Base-by-base conservation (phyloP, 2,113 vertebrate species). In the Ardeotis arabs region DNA sequence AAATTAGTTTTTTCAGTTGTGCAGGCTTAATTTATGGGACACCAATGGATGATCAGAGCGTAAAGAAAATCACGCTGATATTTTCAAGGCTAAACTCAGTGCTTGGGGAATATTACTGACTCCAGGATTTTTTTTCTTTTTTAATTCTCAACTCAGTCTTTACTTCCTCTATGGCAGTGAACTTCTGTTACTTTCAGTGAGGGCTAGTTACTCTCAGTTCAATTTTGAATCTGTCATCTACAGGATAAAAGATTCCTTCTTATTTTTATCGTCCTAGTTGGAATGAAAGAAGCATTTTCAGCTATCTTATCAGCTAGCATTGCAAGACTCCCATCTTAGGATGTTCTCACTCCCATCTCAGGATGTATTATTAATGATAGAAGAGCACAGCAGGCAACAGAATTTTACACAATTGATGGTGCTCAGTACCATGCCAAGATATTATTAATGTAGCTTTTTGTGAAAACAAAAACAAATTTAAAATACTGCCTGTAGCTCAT, bases 311-410 rank as follows among this genome's bases (percentile, higher is more conserved):
- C 86, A 93, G 93, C 84, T 87, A 93, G 66, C 52, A 69, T 74
- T 94, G 86, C 84, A 95, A 85, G 87, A 58, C 55, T 92, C 66
- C 41, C 41, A 44, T 44, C 41, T 44, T 44, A 44, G 41, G 41
- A 44, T 78, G 72, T 66, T 96, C 93, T 94, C 66, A 75, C 79
- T 96, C 76, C 80, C 76, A 45, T 95, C 79, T 89, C 35, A 90
- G 84, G 58, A 95, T 96, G 49, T 92, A 95, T 96, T 96, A 96
- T 97, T 96, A 95, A 97, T 97, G 94, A 96, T 25, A 68, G 74
- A 92, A 89, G 63, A 87, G 90, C 87, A 77, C 31, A 90, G 69
- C 89, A 95, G 73, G 93, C 95, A 96, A 92, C 52, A 89, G 77
- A 91, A 84, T 95, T 96, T 97, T 96, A 91, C 89, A 96, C 92